Conservation (phyloP, 2,113 vertebrate genomes). For the Passer domesticus region DNA sequence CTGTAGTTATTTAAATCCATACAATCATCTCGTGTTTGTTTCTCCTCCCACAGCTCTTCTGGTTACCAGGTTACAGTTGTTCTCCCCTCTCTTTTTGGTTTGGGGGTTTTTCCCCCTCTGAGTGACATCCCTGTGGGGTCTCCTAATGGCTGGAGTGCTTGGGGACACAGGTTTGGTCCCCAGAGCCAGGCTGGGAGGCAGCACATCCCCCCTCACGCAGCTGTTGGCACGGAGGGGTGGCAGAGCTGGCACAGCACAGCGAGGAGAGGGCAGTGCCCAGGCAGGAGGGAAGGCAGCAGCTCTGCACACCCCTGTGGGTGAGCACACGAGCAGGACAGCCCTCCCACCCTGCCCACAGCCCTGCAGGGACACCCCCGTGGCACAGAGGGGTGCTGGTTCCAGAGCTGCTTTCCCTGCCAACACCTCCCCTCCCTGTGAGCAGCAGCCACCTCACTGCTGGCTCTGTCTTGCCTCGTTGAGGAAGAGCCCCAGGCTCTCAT, state of each 20-base stretch:
- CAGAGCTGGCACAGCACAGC: not conserved
- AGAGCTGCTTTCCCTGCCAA: not conserved
- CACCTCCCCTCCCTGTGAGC: not conserved
- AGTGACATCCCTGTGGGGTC: constrained; percentile 38
- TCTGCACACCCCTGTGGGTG: rapidly evolving
- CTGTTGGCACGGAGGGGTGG: not conserved
- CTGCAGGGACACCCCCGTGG: not conserved
- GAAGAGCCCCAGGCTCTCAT: not conserved
- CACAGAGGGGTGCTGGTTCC: not conserved
- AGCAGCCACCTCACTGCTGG: rapidly evolving
- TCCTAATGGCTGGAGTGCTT: not conserved
- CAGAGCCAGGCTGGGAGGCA: not conserved
- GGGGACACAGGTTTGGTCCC: not conserved
- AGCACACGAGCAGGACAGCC: rapidly evolving
- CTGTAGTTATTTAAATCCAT: constrained; percentile 27
- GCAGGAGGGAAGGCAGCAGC: not conserved
- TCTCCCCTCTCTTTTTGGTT: not conserved
- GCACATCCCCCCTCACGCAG: not conserved
- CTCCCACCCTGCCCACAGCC: not conserved
- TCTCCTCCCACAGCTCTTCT: constrained; percentile 55
- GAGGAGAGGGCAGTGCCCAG: not conserved
- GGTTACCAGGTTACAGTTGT: constrained; percentile 63
- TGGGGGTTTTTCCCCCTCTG: not conserved
- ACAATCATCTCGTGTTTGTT: constrained; percentile 53
- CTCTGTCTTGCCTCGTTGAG: rapidly evolving